Evolutionary conservation across 2,113 vertebrate genomes (phyloP).

Genomic region (Paralichthys olivaceus): DNA sequence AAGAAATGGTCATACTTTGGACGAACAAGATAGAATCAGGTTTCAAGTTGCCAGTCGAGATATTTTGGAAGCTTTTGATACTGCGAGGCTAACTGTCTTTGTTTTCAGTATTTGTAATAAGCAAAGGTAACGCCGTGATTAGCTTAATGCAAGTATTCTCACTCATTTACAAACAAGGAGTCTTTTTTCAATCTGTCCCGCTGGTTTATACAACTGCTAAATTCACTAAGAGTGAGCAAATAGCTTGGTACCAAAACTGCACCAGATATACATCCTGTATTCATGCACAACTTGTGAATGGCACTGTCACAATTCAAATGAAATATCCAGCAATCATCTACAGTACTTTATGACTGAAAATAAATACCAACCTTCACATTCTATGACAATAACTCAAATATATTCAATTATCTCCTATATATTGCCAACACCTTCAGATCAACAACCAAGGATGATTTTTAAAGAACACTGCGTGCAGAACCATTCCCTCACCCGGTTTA

Average conservation of each 20-base stretch:
- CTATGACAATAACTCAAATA: neutral
- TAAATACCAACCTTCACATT: neutral
- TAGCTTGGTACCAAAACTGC: neutral
- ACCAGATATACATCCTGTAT: neutral
- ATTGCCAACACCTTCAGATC: neutral
- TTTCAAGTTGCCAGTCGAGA: neutral
- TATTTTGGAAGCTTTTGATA: too few relatives aligned
- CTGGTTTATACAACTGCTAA: too few relatives aligned
- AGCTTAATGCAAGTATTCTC: too few relatives aligned
- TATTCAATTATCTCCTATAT: too few relatives aligned
- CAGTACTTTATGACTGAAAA: neutral
- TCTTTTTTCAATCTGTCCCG: too few relatives aligned
- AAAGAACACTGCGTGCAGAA: neutral
- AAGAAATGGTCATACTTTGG: neutral
- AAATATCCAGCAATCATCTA: neutral
- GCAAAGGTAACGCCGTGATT: too few relatives aligned
- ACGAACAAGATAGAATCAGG: neutral
- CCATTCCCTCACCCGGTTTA: neutral
- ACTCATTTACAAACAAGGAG: too few relatives aligned
- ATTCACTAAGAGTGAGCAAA: neutral
- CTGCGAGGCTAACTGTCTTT: too few relatives aligned
- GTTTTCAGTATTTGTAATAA: too few relatives aligned
- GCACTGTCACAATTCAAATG: neutral
- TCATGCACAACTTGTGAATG: neutral
- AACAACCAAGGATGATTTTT: neutral